Conservation (phyloP, 2,797 vertebrate species). For the Neoniphon sammara region DNA sequence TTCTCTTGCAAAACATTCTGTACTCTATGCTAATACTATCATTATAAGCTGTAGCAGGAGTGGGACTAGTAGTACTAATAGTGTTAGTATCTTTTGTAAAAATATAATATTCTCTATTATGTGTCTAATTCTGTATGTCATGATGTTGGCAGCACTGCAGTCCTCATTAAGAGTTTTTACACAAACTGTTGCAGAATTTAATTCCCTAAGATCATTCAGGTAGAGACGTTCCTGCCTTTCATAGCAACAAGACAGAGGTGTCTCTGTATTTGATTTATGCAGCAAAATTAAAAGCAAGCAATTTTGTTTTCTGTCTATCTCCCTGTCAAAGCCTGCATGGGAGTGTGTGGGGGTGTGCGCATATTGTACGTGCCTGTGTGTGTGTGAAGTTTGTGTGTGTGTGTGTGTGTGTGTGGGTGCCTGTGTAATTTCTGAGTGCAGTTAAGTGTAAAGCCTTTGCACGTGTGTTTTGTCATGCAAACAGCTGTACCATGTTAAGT, state of each 20-base stretch:
- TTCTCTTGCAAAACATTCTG: too few species aligned
- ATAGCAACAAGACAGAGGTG: constrained; percentile 3
- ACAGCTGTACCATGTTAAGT: constrained; percentile 48
- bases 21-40: too few species aligned
- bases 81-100: too few species aligned
- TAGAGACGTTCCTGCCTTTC: constrained; percentile 12
- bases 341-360: neutral
- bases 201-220: constrained; percentile 21
- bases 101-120: neutral
- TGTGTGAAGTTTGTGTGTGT: neutral
- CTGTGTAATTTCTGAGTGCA: constrained; percentile 26
- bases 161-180: neutral
- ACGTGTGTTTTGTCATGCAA: constrained; percentile 57
- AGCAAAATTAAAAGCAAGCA: constrained; percentile 34
- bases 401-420: neutral
- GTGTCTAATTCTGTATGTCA: neutral
- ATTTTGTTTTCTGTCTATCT: neutral
- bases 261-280: constrained; percentile 34
- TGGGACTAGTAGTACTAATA: neutral
- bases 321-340: neutral
- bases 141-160: neutral
- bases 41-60: neutral
- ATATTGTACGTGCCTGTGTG: neutral
- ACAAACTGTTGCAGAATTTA: constrained; percentile 7
- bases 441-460: constrained; percentile 44